Conservation (phyloP, 1,140 invertebrate species). For the Danaus melanippus region DNA sequence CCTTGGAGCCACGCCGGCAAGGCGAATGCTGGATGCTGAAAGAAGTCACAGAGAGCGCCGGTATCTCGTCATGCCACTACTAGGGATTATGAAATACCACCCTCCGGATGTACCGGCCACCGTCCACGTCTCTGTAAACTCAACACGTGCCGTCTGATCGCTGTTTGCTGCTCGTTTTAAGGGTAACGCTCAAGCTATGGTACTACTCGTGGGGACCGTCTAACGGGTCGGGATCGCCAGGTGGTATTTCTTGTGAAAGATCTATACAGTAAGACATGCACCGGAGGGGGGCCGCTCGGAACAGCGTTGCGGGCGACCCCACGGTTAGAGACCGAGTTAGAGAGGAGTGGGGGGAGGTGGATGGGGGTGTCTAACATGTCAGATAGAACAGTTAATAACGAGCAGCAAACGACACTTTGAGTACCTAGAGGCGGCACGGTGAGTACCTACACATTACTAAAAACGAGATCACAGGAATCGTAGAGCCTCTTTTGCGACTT, state of each 20-base stretch:
- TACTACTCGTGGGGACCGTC: conserved; percentile 17
- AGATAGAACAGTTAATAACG: conserved; percentile 60
- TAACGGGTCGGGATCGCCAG: conserved; percentile 33
- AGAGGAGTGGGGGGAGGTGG: conserved; percentile 35
- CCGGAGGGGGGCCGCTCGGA: conserved; percentile 29
- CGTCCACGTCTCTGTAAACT: background rate
- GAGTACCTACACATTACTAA: conserved; percentile 59
- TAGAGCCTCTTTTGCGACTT: conserved; percentile 53
- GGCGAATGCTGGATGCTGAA: conserved; percentile 31
- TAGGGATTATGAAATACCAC: conserved; percentile 61
- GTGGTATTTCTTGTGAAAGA: conserved; percentile 56
- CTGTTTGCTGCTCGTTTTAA: conserved; percentile 45
- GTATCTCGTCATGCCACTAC: conserved; percentile 58
- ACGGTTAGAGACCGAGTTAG: conserved; percentile 22
- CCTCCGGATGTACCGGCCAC: conserved; percentile 31
- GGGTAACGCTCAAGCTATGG: conserved; percentile 23
- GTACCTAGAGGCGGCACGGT: conserved; percentile 37
- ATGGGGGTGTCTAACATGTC: conserved; percentile 48
- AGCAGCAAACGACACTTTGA: conserved; percentile 64
- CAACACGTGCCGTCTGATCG: conserved; percentile 9
- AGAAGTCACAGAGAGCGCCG: conserved; percentile 33
- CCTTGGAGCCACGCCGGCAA: conserved; percentile 13
- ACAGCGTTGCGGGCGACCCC: conserved; percentile 31
- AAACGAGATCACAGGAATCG: conserved; percentile 58
- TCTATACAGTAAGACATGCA: conserved; percentile 59